Evolutionary conservation across 1,140 invertebrate species (phyloP).

Genomic region (Pemphigus obesinymphae): DNA sequence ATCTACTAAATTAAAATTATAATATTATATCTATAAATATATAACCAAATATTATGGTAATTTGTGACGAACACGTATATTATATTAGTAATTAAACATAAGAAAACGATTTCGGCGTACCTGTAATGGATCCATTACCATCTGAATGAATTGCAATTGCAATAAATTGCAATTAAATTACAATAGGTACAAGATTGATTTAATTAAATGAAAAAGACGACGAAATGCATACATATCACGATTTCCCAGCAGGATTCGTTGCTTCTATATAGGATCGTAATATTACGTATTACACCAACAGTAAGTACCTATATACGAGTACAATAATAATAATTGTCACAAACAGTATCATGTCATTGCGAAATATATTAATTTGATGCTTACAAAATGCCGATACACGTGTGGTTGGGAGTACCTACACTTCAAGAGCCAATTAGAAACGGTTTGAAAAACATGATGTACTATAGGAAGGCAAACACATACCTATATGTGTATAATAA

Average conservation of each 20-base stretch:
- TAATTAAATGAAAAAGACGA: background rate
- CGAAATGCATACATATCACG: background rate
- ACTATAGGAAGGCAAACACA: background rate
- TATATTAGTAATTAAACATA: no score
- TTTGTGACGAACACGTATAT: no score
- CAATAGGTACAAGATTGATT: no score
- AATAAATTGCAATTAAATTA: no score
- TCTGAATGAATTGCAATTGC: no score
- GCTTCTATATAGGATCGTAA: background rate
- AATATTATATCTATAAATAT: no score
- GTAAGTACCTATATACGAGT: background rate
- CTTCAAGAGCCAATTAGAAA: background rate
- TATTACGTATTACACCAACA: background rate
- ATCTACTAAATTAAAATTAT: no score
- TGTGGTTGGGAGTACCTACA: background rate
- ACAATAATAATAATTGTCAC: slow-evolving; percentile 5
- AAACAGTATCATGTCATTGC: background rate
- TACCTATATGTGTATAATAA: no score
- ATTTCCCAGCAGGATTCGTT: background rate
- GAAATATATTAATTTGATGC: background rate
- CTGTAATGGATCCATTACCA: no score
- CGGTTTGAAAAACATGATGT: background rate
- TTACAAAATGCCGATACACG: background rate
- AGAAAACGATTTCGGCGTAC: no score
- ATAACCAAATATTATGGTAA: no score